phyloP scores from a whole-genome alignment of 2,113 vertebrate species.

The Cryptotis parvus region DNA sequence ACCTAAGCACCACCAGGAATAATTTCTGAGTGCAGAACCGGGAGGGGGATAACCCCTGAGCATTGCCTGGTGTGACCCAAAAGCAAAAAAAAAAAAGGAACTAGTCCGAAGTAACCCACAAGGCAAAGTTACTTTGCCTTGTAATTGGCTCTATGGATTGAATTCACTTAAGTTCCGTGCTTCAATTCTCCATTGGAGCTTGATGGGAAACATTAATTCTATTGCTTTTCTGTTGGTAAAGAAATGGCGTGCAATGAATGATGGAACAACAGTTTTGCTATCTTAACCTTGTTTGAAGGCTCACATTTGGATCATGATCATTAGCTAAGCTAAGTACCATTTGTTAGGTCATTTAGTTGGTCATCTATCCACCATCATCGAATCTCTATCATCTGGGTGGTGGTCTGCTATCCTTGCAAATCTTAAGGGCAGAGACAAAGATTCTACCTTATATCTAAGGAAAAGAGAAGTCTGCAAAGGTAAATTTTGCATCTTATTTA shows the following conservation, averaged over 20 bases:
- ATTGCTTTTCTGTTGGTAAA: background rate
- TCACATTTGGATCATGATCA: background rate
- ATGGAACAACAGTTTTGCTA: too few relatives aligned
- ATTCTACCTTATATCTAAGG: background rate
- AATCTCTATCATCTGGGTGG: rapidly evolving
- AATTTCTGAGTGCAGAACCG: too few relatives aligned
- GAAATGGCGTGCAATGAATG: background rate
- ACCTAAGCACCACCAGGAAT: too few relatives aligned
- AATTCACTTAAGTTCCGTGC: background rate
- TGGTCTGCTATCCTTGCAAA: background rate
- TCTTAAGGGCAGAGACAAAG: background rate
- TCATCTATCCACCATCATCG: background rate
- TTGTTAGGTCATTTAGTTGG: background rate
- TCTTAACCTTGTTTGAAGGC: background rate
- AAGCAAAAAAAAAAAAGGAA: too few relatives aligned
- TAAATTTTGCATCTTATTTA: conserved; percentile 46
- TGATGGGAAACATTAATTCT: background rate
- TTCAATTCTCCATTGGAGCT: background rate
- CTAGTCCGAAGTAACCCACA: too few relatives aligned
- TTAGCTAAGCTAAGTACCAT: background rate
- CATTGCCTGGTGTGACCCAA: too few relatives aligned
- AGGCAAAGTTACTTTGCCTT: too few relatives aligned
- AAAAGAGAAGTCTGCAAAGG: background rate
- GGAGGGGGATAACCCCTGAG: too few relatives aligned
- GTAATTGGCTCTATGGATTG: too few relatives aligned